Conservation (phyloP, 2,797 vertebrate species). For the Acipenser ruthenus region DNA sequence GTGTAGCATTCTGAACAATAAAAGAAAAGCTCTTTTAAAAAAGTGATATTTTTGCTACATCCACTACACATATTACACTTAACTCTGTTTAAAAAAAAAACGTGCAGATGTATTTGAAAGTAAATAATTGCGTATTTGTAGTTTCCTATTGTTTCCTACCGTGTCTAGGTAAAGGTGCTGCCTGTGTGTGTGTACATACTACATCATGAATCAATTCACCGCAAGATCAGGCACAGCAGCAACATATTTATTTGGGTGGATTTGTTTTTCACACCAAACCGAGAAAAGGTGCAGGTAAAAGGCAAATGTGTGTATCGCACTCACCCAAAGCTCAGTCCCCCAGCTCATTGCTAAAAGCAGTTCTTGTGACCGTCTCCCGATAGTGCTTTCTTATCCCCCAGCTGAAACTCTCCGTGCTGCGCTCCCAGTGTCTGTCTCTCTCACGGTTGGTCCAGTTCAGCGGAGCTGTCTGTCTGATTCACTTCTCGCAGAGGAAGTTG, state of each 20-base stretch:
- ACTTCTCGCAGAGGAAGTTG: constrained; percentile 22
- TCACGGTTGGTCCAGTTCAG: constrained; percentile 13
- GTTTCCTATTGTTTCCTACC: constrained; percentile 12
- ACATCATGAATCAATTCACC: constrained; percentile 8
- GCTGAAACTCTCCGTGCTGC: constrained; percentile 31
- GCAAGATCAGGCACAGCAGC: constrained; percentile 29
- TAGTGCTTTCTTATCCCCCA: constrained; percentile 41
- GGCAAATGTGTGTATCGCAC: constrained; percentile 24
- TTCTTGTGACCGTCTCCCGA: constrained; percentile 35
- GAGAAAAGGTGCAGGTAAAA: constrained; percentile 11
- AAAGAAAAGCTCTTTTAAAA: constrained; percentile 6
- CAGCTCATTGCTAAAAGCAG: constrained; percentile 62
- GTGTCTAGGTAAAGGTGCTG: constrained; percentile 17
- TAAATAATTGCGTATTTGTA: background rate
- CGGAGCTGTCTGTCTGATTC: constrained; percentile 18
- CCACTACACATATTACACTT: background rate
- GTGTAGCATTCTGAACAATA: constrained; percentile 4
- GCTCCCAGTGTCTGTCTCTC: constrained; percentile 20
- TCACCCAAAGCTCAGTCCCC: constrained; percentile 78
- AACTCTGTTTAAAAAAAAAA: background rate
- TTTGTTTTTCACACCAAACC: constrained; percentile 13
- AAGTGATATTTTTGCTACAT: background rate
- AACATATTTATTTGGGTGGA: constrained; percentile 12
- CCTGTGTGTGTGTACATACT: background rate
- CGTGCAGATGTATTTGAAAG: background rate